Evolutionary conservation across 2,888 invertebrate genomes (phyloP).

Genomic region (Cosmopolites sordidus): DNA sequence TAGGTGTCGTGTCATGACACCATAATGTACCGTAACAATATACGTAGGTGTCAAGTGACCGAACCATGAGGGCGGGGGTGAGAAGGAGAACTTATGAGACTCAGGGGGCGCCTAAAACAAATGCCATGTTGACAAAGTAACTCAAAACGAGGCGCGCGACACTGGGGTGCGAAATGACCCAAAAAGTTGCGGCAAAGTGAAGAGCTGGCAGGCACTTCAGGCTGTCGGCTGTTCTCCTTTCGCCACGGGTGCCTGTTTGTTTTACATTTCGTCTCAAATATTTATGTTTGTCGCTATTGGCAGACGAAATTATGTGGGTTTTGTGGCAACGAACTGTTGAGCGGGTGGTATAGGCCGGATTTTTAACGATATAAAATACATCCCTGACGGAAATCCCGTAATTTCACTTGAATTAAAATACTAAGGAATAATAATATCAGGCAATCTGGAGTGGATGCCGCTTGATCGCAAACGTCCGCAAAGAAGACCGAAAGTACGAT

Average conservation of each 20-base stretch:
- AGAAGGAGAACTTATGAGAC: constrained; percentile 42
- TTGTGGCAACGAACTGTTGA: not conserved
- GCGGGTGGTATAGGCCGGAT: not conserved
- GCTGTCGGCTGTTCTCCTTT: not conserved
- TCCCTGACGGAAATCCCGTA: no score
- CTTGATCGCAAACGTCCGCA: no score
- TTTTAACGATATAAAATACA: not conserved
- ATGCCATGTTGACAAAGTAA: constrained; percentile 45
- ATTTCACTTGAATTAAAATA: no score
- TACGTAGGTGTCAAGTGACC: constrained; percentile 29
- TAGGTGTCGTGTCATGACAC: constrained; percentile 21
- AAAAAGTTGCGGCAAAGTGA: constrained; percentile 34
- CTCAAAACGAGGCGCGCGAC: constrained; percentile 40
- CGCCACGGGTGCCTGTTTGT: not conserved
- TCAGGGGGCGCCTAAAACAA: constrained; percentile 44
- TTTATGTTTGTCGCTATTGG: constrained; percentile 1
- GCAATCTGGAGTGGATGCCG: no score
- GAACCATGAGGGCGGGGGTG: constrained; percentile 30
- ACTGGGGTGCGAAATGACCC: constrained; percentile 44
- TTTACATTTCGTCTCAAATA: not conserved
- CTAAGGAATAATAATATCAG: no score
- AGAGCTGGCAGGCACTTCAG: constrained; percentile 15
- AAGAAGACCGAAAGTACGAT: no score
- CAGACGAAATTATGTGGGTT: not conserved
- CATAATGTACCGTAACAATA: constrained; percentile 28